Evolutionary conservation across 2,113 vertebrate genomes (phyloP), one percentile per base, ranked within the genome.

Genomic region (Gopherus evgoodei): DNA sequence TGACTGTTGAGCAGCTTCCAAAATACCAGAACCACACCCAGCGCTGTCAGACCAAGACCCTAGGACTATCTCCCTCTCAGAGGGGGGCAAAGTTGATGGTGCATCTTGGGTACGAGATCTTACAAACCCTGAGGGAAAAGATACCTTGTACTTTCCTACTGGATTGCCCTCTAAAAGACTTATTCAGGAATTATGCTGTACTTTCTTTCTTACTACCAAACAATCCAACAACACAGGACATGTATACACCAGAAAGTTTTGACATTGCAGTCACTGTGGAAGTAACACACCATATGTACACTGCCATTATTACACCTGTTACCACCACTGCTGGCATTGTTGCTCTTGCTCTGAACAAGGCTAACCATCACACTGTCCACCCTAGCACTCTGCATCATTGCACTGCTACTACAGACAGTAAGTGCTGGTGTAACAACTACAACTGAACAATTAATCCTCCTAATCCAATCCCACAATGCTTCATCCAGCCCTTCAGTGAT

Each of bases 401-500:
- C 29, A 31, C 57, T 31, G 13, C 57, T 31, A 62, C 57, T 14
- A 62, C 29, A 31, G 57, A 7, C 57, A 62, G 57, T 31, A 62
- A 29, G 29, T 62, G 27, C 29, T 59, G 57, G 29, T 31, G 57
- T 31, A 62, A 62, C 57, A 62, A 31, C 3, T 27, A 5, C 78
- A 81, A 83, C 10, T 42, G 42, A 2, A 82, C 72, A 24, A 53
- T 2, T 12, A 10, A 14, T 38, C 14, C 72, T 5, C 53, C 78
- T n/a, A 92, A 19, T 17, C 10, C 90, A 65, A 81, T 88, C 2
- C 47, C 79, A 81, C 72, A 59, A 29, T 8, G 21, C 11, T 87
- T 91, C 72, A 0, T 11, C 76, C 31, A 83, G 19, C 21, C 1
- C 0, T 1, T 81, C 8, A 25, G 42, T 1, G 8, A 42, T 52